Percentiles rank a stretch among this genome's conserved stretches.
Conservation (phyloP, 2,113 vertebrate genomes). For the Brienomyrus longianalis region DNA sequence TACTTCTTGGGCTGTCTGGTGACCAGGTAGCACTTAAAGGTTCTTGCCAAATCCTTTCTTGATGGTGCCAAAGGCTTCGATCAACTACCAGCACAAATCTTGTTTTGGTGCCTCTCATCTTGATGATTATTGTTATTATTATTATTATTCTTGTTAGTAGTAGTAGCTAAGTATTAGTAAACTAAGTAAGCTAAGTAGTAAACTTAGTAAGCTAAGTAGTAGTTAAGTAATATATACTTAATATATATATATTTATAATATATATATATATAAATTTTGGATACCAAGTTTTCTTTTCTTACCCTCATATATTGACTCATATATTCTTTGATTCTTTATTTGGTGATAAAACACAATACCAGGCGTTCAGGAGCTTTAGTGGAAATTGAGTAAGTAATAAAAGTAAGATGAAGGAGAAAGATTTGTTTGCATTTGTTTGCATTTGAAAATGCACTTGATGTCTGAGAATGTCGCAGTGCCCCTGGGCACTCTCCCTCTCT, state of each 20-base stretch:
- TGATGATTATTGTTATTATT: neutral
- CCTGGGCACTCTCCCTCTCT: neutral
- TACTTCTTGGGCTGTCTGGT: neutral
- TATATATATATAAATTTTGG: no score
- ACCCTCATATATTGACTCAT: neutral
- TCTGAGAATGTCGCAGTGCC: neutral
- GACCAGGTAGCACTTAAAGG: neutral
- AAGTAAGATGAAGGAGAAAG: neutral
- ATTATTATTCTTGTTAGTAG: neutral
- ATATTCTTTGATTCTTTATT: neutral
- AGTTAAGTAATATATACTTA: neutral
- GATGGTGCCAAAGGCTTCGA: neutral
- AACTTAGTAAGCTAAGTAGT: no score
- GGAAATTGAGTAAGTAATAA: neutral
- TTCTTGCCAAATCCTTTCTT: neutral
- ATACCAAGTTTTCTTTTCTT: neutral
- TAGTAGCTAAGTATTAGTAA: neutral
- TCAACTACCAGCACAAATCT: neutral
- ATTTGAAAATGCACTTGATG: neutral
- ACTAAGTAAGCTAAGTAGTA: no score
- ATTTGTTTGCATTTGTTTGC: neutral
- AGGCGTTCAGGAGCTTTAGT: neutral
- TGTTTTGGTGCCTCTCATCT: neutral
- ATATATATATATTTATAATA: no score
- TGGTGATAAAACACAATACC: neutral